Conservation (phyloP, 1,140 invertebrate species). For the Brachionus rotundiformis region DNA sequence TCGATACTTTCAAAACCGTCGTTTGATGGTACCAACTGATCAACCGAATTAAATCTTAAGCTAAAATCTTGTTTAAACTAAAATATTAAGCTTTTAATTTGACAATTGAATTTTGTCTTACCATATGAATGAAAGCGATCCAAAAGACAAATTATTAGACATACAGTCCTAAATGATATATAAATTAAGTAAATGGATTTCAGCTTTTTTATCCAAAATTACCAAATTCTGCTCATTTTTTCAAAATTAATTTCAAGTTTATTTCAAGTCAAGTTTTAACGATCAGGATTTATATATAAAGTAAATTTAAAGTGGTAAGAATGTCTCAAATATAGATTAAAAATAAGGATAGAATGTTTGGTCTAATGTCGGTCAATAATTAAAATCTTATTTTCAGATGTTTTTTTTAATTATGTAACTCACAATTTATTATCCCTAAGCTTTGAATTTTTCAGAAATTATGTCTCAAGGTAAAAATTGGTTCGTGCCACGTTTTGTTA, state of each 20-base stretch:
- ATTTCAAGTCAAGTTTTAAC: too few relatives aligned
- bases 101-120: background rate
- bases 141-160: background rate
- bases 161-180: background rate
- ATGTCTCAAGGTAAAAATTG: background rate
- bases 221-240: background rate
- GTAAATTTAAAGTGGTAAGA: background rate
- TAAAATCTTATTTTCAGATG: background rate
- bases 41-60: background rate
- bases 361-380: background rate
- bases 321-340: background rate
- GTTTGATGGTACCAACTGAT: background rate
- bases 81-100: background rate
- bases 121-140: background rate
- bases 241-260: too few relatives aligned
- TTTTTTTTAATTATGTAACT: background rate
- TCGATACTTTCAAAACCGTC: background rate
- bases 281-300: too few relatives aligned
- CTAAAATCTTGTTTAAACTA: background rate
- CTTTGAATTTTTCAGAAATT: background rate
- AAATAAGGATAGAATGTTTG: background rate
- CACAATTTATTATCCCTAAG: slow-evolving; percentile 7
- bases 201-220: background rate
- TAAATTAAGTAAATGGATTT: background rate
- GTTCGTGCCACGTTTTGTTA: background rate